phyloP scores from a whole-genome alignment of 2,888 invertebrate species.

The Galeruca laticollis region DNA sequence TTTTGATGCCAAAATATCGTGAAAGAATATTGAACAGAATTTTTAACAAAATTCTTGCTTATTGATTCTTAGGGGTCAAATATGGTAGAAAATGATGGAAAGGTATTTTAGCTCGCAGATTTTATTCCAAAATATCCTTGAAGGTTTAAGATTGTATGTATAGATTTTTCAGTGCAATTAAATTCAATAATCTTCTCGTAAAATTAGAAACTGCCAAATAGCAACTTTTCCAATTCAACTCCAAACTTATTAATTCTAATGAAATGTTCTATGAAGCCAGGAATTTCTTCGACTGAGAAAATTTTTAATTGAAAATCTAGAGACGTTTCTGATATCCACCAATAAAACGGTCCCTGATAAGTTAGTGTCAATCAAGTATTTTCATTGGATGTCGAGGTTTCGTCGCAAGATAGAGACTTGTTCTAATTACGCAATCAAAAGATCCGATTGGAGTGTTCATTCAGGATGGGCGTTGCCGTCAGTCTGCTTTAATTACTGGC shows the following conservation, averaged over 20 bases:
- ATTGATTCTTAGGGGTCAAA: no score
- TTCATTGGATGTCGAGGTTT: constrained; percentile 59
- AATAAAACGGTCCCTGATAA: constrained; percentile 43
- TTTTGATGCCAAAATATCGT: no score
- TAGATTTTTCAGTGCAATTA: no score
- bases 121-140: no score
- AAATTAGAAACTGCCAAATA: background rate
- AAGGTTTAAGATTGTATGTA: no score
- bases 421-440: constrained; percentile 67
- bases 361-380: constrained; percentile 60
- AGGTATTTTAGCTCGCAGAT: no score
- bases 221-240: background rate
- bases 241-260: background rate
- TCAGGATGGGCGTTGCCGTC: constrained; percentile 58
- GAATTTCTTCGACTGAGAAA: background rate
- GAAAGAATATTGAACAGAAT: no score
- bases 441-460: constrained; percentile 60
- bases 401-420: constrained; percentile 61
- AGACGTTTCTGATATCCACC: constrained; percentile 20
- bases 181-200: no score
- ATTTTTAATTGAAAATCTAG: constrained; percentile 28
- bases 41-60: no score
- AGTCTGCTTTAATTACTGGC: constrained; percentile 64
- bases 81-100: no score
- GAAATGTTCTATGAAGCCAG: background rate